Base-by-base conservation (phyloP, 2,797 vertebrate genomes). In the Oophaga sylvatica region DNA sequence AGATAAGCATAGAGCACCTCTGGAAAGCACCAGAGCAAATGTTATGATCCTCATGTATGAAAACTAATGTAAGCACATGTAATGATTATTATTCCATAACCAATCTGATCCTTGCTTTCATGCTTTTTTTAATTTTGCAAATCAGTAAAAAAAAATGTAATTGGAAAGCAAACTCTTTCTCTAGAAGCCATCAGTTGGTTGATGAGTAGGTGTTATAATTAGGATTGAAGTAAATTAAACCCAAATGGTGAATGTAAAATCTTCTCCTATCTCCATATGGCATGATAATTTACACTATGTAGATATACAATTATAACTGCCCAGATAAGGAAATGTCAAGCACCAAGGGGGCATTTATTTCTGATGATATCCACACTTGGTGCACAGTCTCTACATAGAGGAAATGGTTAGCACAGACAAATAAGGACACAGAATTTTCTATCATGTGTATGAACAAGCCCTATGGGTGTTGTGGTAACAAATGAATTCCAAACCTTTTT, bases 361-460 rank as follows among this genome's bases (percentile, higher is more conserved):
- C 35, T 20, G 70, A 41, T 73, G 17, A 19, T 45, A n/a, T 29
- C 5, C 31, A 20, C 16, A 73, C 70, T 73, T 73, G 70, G 31
- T 73, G 35, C 10, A 29, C 62, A 65, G 22, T 16, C 15, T 71
- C 31, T 35, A 1, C 68, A 35, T 16, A 71, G 68, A 71, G 68
- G 68, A 71, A 17, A 20, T 41, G 19, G 70, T 73, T 73, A 73
- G 70, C 70, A 73, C 70, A 73, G 2, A 73, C 31, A 73, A 20
- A 19, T 73, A 45, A 10, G 5, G 70, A 41, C 35, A 41, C 35
- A 73, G 70, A 35, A 20, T 78, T 29, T 78, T 78, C 22, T 56
- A 78, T 78, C 31, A 56, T 73, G 35, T 73, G 70, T 41, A 56
- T 53, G 76, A 78, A 57, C 22, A 53, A 78, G 76, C 53, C 76